phyloP scores from a whole-genome alignment of 2,113 vertebrate genomes.

The Muntiacus muntjak region DNA sequence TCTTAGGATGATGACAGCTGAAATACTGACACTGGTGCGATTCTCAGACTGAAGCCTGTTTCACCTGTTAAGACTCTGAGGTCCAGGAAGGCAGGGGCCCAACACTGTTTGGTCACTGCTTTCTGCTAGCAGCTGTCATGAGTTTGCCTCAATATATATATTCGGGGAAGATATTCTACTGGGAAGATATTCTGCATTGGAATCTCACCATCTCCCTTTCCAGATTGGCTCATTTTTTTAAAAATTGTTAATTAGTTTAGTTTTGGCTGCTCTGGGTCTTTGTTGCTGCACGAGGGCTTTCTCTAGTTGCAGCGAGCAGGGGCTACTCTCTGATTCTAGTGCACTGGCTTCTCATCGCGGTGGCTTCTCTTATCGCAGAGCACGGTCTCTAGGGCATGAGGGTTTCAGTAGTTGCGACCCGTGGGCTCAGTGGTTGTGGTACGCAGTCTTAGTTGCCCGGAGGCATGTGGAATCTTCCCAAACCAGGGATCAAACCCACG shows the following conservation, averaged over 20 bases:
- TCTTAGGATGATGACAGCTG: neutral
- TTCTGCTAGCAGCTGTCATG: neutral
- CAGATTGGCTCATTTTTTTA: neutral
- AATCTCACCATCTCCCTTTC: neutral
- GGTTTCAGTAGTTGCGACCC: neutral
- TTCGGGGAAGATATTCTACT: neutral
- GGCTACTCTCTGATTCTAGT: neutral
- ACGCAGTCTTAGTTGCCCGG: rapidly evolving
- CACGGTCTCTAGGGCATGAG: rapidly evolving
- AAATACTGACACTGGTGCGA: neutral
- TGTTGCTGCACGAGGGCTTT: neutral
- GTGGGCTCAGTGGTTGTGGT: neutral
- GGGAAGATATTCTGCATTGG: neutral
- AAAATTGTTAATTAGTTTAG: neutral
- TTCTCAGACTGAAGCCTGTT: neutral
- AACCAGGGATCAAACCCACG: neutral
- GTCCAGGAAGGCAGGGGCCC: neutral
- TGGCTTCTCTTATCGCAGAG: neutral
- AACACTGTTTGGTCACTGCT: neutral
- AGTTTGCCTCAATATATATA: neutral
- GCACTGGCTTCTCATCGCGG: neutral
- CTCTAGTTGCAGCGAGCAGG: neutral
- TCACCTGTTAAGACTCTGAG: neutral
- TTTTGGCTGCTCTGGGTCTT: neutral
- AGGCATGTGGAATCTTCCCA: neutral